A percentile compares a stretch with the other conserved stretches of the same genome.
phyloP scores from a whole-genome alignment of 2,113 vertebrate species.

The Elephantulus edwardii region DNA sequence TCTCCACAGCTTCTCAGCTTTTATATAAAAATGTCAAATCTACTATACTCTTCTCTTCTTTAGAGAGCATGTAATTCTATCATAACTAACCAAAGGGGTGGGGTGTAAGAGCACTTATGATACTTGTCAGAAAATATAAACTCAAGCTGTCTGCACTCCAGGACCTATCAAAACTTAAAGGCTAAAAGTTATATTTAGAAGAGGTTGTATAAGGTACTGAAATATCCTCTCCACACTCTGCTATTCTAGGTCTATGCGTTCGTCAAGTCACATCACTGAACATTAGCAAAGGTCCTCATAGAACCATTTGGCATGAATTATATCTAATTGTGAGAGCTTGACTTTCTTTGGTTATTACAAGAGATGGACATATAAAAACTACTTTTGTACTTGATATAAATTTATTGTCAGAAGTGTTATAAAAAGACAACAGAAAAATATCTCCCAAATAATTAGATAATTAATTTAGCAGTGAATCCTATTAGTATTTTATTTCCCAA shows the following conservation, averaged over 20 bases:
- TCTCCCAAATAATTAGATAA: background rate
- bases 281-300: background rate
- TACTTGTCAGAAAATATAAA: conserved; percentile 45
- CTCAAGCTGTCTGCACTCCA: background rate
- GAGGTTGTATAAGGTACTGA: background rate
- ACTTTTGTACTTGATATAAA: background rate
- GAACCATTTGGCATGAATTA: background rate
- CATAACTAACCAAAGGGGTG: background rate
- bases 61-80: conserved; percentile 1
- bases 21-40: conserved; percentile 56
- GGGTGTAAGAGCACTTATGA: background rate
- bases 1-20: conserved; percentile 11
- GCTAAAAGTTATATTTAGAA: background rate
- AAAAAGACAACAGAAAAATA: background rate
- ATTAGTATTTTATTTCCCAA: background rate
- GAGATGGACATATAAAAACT: background rate
- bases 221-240: background rate
- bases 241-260: background rate
- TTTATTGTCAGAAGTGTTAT: background rate
- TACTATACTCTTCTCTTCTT: conserved; percentile 12
- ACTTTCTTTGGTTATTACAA: background rate
- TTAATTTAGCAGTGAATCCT: background rate
- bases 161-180: background rate
- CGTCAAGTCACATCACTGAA: background rate
- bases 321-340: background rate